Evolutionary conservation across 2,797 vertebrate species (phyloP).

Genomic region (Dryobates pubescens): DNA sequence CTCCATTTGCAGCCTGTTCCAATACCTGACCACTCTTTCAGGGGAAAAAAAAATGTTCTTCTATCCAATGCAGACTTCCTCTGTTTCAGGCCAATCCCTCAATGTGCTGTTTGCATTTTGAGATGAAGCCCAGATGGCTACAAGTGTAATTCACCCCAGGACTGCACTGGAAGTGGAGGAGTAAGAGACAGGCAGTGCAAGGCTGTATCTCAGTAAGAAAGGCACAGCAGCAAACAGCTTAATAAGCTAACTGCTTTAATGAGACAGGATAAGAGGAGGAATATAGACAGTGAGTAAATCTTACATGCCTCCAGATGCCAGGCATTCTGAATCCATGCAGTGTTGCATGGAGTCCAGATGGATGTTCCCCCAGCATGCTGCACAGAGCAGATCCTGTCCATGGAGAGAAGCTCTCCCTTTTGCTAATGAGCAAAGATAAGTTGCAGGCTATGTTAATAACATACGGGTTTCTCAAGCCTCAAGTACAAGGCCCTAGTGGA

Average conservation of each 20-base stretch:
- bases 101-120: background rate
- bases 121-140: too few relatives aligned
- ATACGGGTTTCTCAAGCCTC: too few relatives aligned
- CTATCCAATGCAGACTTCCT: too few relatives aligned
- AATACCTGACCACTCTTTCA: too few relatives aligned
- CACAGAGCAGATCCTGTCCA: background rate
- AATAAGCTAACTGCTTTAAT: background rate
- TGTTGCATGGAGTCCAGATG: fast-evolving
- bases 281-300: background rate
- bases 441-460: too few relatives aligned
- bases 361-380: background rate
- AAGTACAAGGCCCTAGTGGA: too few relatives aligned
- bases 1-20: too few relatives aligned
- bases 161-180: too few relatives aligned
- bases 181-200: background rate
- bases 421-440: too few relatives aligned
- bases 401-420: background rate
- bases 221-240: background rate
- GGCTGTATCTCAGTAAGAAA: background rate
- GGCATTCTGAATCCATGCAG: background rate
- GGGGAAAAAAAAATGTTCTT: too few relatives aligned
- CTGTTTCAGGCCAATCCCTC: too few relatives aligned
- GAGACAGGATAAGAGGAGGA: background rate
- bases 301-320: background rate
- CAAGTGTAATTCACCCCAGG: too few relatives aligned